Evolutionary conservation across 1,140 invertebrate genomes (phyloP), one percentile per base, ranked within the genome.

Genomic region (Wasmannia auropunctata): DNA sequence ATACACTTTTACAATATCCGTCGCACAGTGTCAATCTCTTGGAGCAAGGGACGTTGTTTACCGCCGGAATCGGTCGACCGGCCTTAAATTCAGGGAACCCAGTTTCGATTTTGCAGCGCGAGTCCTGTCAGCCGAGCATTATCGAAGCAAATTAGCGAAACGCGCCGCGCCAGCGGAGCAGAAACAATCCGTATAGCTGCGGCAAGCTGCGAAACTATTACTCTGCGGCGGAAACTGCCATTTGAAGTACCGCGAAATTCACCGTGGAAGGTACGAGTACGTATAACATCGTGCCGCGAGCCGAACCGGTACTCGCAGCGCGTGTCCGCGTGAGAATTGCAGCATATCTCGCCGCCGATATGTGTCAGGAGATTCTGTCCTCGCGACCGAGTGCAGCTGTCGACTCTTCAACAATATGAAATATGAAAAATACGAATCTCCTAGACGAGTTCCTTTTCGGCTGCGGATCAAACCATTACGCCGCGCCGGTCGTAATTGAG

Each of bases 101-200:
- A 51, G 34, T 69, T 80, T 40, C 43, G 43, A 22, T 80, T 67
- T 69, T 80, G 28, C 4, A 37, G 63, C 62, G 25, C 62, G 25
- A 54, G 22, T 67, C 34, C 46, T 67, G 62, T 80, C 43, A 51
- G n/a, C n/a, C 34, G 74, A 25, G 8, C 46, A 69, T 83, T 75
- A 83, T 74, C 67, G 63, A 31, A 16, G 65, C 49, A 70, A 70
- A 81, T 81, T 81, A 81, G n/a, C 34, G 62, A 54, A 54, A 69
- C 62, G 60, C 28, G 3, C 37, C 43, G 76, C 40, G 14, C 51
- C 43, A 80, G 76, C 76, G 31, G 16, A 37, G 43, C 43, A 69
- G 62, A 69, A 80, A 80, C 76, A 69, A 80, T 69, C 46, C 62
- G 49, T 74, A 51, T 51, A 40, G 22, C 31, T 40, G 16, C 40